Evolutionary conservation across 2,888 invertebrate species (phyloP), one percentile per base, ranked within the genome.

Genomic region (Syrphus vitripennis): DNA sequence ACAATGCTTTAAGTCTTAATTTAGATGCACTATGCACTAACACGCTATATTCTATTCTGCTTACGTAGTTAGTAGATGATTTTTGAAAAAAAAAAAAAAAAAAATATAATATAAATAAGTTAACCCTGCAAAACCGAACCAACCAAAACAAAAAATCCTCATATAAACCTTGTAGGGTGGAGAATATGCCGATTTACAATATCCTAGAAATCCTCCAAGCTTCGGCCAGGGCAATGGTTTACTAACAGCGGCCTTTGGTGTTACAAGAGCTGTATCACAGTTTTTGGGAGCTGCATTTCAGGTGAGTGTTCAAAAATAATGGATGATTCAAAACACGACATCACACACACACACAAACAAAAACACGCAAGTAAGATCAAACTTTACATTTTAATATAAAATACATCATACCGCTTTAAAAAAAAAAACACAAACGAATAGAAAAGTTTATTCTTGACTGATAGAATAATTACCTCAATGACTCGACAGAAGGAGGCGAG

Each of bases 231-330:
- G 87, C 74, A 87, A 87, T 83, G 87, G 81, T 77, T 93, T 96
- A 78, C 94, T 96, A 65, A 95, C 94, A 74, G 95, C 96, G 19
- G 96, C 96, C 79, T 95, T 96, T 88, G 96, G 96, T 89, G 96
- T 96, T 83, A 96, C 96, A 31, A 94, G 95, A 91, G 95, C 96
- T 2, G 96, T 96, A 91, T 95, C 96, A 82, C 95, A 95, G 91
- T 96, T 96, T 92, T 93, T 96, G 89, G 96, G 96, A 89, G 95
- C 95, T 89, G 96, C 96, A 74, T 94, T 96, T 90, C 95, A 96
- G 95, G 96, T 96, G 86, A 88, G 87, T 87, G 42, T 26, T 45
- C 26, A 65, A 9, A 34, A n/a, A n/a, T n/a, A n/a, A 79, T 59
- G 34, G 42, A 80, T 50, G 48, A 34, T 31, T 59, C n/a, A 63